Evolutionary conservation across 2,797 vertebrate species (phyloP).

Genomic region (Gymnodraco acuticeps): DNA sequence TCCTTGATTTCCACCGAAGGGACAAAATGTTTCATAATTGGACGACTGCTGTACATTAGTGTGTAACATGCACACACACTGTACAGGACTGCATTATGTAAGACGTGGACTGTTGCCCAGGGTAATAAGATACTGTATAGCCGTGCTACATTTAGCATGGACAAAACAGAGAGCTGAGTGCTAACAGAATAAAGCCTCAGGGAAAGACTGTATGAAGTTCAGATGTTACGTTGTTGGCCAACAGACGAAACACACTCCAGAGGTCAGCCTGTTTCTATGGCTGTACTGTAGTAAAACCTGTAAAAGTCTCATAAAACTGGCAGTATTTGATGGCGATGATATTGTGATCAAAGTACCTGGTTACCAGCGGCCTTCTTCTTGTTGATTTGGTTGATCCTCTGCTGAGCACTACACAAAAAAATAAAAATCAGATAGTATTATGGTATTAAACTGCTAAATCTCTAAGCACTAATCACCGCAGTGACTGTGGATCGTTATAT

Average conservation of each 20-base stretch:
- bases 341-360: conserved; percentile 86
- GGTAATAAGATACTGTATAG: conserved; percentile 54
- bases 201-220: conserved; percentile 37
- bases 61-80: conserved; percentile 14
- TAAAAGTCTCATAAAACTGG: neutral
- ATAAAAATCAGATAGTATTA: conserved; percentile 9
- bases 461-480: neutral
- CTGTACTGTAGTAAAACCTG: conserved; percentile 2
- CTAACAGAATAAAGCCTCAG: conserved; percentile 53
- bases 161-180: conserved; percentile 45
- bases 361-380: conserved; percentile 98
- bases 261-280: conserved; percentile 9
- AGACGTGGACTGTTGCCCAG: conserved; percentile 30
- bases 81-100: conserved; percentile 35
- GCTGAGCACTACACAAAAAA: conserved; percentile 90
- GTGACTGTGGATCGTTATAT: neutral
- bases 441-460: neutral
- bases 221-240: conserved; percentile 40
- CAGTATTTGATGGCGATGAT: neutral
- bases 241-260: conserved; percentile 33
- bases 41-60: conserved; percentile 61
- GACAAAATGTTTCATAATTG: conserved; percentile 33
- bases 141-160: conserved; percentile 55
- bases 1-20: conserved; percentile 15
- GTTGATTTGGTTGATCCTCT: conserved; percentile 95